phyloP scores from a whole-genome alignment of 2,797 vertebrate species.

The Microctenopoma lineatum region DNA sequence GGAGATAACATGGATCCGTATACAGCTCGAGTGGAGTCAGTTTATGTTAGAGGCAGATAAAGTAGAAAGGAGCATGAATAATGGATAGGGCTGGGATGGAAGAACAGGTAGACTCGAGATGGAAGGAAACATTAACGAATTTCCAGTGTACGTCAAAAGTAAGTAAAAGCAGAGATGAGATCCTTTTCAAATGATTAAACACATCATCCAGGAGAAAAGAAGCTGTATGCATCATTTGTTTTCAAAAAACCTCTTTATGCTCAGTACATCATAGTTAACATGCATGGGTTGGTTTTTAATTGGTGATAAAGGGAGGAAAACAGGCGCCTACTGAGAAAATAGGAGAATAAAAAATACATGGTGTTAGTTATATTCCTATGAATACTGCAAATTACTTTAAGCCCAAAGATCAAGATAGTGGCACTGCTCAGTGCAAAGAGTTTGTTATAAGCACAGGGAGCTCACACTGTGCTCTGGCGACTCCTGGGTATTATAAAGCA shows the following conservation, averaged over 20 bases:
- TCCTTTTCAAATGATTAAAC: constrained; percentile 35
- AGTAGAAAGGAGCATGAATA: constrained; percentile 62
- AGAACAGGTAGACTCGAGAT: constrained; percentile 46
- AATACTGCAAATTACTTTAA: constrained; percentile 20
- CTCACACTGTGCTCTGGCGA: constrained; percentile 44
- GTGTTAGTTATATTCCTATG: background rate
- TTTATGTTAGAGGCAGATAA: constrained; percentile 61
- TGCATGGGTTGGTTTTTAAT: constrained; percentile 5
- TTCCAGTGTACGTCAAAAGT: constrained; percentile 47
- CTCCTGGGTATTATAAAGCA: constrained; percentile 46
- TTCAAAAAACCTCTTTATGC: constrained; percentile 12
- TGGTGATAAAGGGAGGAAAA: background rate
- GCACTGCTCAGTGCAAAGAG: constrained; percentile 23
- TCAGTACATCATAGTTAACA: constrained; percentile 15
- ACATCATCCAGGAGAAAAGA: background rate
- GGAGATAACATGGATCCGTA: constrained; percentile 61
- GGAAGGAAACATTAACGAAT: constrained; percentile 57
- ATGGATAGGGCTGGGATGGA: constrained; percentile 58
- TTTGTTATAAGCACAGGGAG: constrained; percentile 36
- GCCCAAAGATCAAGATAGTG: constrained; percentile 39
- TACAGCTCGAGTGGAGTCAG: constrained; percentile 60
- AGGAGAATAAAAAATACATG: constrained; percentile 8
- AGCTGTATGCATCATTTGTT: constrained; percentile 6
- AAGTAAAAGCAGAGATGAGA: constrained; percentile 41
- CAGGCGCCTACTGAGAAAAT: background rate